Evolutionary conservation across 1,140 invertebrate genomes (phyloP).

Genomic region (Thaumatotibia leucotreta): DNA sequence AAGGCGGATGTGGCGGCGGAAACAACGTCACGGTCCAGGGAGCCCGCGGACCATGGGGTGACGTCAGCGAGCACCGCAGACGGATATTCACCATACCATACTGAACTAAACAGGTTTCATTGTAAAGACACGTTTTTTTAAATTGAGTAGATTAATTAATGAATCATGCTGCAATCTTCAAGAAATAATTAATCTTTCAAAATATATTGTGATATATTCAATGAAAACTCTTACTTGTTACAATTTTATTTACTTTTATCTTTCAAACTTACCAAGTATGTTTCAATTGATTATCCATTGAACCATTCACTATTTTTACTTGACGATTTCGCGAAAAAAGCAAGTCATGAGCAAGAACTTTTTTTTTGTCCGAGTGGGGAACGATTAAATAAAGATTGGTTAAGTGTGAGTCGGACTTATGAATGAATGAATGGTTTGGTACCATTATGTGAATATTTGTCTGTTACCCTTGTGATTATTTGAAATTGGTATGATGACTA

Average conservation of each 20-base stretch:
- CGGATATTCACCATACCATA: conserved; percentile 10
- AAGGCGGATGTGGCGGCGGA: conserved; percentile 65
- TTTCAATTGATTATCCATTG: no score
- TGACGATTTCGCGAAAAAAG: background rate
- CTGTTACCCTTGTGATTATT: no score
- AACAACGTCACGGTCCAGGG: conserved; percentile 58
- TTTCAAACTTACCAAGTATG: no score
- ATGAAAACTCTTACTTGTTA: background rate
- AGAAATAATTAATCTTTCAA: background rate
- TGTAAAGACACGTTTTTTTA: background rate
- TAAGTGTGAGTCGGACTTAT: no score
- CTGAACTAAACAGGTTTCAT: conserved; percentile 20
- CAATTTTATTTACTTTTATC: no score
- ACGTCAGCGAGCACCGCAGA: conserved; percentile 35
- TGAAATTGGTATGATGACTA: no score
- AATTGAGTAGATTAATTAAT: no score
- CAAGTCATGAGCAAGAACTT: background rate
- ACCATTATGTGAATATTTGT: no score
- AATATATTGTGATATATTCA: background rate
- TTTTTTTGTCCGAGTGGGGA: no score
- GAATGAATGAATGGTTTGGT: no score
- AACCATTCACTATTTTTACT: background rate
- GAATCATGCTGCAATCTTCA: no score
- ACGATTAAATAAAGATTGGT: no score
- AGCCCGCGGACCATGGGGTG: conserved; percentile 48